Conservation (phyloP, 2,888 invertebrate genomes). For the Scaptomyza polygonia region DNA sequence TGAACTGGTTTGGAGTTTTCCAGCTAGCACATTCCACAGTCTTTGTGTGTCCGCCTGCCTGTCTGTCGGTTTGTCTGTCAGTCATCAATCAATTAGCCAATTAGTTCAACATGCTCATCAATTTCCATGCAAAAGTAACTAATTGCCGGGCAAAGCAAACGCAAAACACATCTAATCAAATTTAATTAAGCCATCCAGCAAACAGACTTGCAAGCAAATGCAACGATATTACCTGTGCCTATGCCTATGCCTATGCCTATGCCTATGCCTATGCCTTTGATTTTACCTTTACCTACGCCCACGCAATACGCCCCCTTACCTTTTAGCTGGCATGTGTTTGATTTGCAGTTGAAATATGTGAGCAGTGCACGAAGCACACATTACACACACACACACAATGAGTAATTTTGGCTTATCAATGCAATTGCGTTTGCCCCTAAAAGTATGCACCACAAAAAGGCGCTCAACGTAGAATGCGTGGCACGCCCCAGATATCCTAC, state of each 20-base stretch:
- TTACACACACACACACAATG: conserved; percentile 25
- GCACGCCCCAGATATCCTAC: conserved; percentile 30
- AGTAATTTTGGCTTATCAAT: conserved; percentile 65
- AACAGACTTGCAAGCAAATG: conserved; percentile 51
- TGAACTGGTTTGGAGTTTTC: conserved; percentile 1
- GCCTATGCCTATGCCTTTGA: conserved; percentile 17
- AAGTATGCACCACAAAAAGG: conserved; percentile 67
- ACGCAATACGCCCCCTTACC: conserved; percentile 14
- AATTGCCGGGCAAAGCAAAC: conserved; percentile 57
- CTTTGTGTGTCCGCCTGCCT: conserved; percentile 2
- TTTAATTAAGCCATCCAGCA: conserved; percentile 74
- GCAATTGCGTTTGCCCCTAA: conserved; percentile 66
- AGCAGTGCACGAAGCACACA: conserved; percentile 58
- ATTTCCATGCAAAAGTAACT: conserved; percentile 72
- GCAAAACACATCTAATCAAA: conserved; percentile 75
- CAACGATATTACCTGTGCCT: conserved; percentile 22
- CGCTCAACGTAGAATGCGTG: conserved; percentile 47
- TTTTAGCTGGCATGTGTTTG: conserved; percentile 60
- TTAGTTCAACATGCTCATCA: conserved; percentile 71
- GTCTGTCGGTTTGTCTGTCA: conserved; percentile 13
- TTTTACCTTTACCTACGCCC: conserved; percentile 22
- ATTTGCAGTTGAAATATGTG: conserved; percentile 74
- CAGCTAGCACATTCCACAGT: not conserved
- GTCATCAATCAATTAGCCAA: conserved; percentile 76
- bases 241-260: conserved; percentile 28